phyloP scores from a whole-genome alignment of 2,888 invertebrate genomes.

The Agrotis segetum region DNA sequence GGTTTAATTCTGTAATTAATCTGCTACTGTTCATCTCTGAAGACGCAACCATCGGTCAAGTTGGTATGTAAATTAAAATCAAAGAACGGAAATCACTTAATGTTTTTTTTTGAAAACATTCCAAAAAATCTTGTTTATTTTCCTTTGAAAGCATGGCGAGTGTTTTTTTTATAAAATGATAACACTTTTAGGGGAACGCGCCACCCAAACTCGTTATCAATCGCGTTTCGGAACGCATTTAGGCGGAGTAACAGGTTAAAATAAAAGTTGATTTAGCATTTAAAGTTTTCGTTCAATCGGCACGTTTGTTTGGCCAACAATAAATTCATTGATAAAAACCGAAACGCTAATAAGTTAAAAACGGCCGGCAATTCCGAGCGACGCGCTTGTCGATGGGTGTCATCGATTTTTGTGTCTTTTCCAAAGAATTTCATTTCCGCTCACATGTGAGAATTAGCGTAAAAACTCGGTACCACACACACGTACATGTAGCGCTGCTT shows the following conservation, averaged over 20 bases:
- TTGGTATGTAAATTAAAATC: conserved; percentile 70
- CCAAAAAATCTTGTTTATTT: conserved; percentile 72
- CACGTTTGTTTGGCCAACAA: conserved; percentile 79
- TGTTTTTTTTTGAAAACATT: conserved; percentile 75
- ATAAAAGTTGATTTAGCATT: conserved; percentile 84
- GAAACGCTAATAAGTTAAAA: conserved; percentile 83
- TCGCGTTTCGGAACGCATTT: conserved; percentile 82
- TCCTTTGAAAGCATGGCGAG: conserved; percentile 62
- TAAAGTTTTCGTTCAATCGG: conserved; percentile 78
- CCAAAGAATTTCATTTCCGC: conserved; percentile 54
- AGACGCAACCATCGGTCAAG: conserved; percentile 23
- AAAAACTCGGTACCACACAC: conserved; percentile 6
- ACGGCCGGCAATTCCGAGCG: conserved; percentile 67
- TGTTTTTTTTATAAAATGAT: conserved; percentile 74
- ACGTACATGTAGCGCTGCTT: conserved; percentile 4
- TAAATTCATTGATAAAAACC: conserved; percentile 87
- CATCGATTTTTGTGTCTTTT: conserved; percentile 63
- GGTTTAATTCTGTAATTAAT: conserved; percentile 24
- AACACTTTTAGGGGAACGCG: conserved; percentile 78
- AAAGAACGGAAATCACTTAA: conserved; percentile 76
- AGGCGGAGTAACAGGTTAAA: conserved; percentile 80
- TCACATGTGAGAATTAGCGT: conserved; percentile 33
- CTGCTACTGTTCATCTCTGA: conserved; percentile 26
- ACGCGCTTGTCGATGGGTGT: conserved; percentile 62
- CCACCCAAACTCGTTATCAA: conserved; percentile 88